Conservation (phyloP, 1,140 invertebrate species). For the Pachyrhynchus sulphureomaculatus region DNA sequence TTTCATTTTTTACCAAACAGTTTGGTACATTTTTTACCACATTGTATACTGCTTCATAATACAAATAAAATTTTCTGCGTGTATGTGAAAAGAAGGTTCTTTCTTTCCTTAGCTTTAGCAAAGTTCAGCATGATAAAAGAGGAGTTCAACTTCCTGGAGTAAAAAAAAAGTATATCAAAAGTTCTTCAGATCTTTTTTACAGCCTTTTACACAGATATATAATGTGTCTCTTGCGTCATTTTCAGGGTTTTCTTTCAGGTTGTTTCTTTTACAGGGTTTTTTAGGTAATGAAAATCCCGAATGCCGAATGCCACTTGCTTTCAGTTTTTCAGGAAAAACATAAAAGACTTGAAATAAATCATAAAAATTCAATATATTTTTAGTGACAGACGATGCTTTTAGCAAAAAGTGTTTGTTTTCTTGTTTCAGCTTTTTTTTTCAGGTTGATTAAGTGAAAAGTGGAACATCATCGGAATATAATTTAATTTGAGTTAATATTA, state of each 20-base stretch:
- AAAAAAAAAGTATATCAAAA: not conserved
- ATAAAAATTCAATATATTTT: not conserved
- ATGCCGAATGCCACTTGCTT: not conserved
- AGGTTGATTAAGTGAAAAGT: constrained; percentile 8
- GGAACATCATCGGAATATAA: not conserved
- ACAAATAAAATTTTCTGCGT: constrained; percentile 8
- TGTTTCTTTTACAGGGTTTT: constrained; percentile 26
- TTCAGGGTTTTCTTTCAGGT: constrained; percentile 21
- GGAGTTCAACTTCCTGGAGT: not conserved
- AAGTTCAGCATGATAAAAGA: constrained; percentile 9
- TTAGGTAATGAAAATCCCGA: constrained; percentile 15
- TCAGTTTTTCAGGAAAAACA: constrained; percentile 14
- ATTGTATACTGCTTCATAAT: not conserved
- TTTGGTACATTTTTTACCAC: too few relatives aligned
- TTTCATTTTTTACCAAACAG: too few relatives aligned
- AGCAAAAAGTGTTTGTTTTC: not conserved
- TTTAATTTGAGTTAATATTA: not conserved
- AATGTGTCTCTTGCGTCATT: constrained; percentile 4
- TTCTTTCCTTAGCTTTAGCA: constrained; percentile 35
- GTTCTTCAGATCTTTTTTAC: constrained; percentile 10
- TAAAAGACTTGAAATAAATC: not conserved
- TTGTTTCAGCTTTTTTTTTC: constrained; percentile 17
- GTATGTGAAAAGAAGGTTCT: constrained; percentile 1
- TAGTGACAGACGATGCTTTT: not conserved
- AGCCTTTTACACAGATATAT: constrained; percentile 24